Conservation (phyloP, 1,140 invertebrate genomes). For the Macrobrachium nipponense region DNA sequence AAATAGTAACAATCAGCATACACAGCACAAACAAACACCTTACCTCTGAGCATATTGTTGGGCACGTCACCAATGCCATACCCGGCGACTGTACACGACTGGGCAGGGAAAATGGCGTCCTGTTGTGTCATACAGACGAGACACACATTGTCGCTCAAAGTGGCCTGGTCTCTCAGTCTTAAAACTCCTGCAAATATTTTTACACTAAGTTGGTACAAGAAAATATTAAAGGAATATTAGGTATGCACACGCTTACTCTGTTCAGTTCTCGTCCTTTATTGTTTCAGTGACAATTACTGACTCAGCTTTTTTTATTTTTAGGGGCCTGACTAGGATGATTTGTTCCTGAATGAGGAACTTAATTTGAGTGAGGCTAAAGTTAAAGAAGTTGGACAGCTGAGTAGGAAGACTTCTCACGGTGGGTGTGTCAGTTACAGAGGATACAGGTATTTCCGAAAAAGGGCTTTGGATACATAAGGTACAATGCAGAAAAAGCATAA, state of each 20-base stretch:
- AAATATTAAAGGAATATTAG: background rate
- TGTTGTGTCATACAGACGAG: constrained; percentile 69
- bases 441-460: too few relatives aligned
- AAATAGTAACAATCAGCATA: too few relatives aligned
- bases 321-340: too few relatives aligned
- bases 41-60: background rate
- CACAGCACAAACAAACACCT: background rate
- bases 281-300: too few relatives aligned
- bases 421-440: too few relatives aligned
- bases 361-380: background rate
- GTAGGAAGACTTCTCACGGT: background rate
- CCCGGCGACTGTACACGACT: constrained; percentile 66
- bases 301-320: too few relatives aligned
- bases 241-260: background rate
- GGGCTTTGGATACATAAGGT: too few relatives aligned
- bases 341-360: too few relatives aligned
- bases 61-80: constrained; percentile 63
- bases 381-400: background rate
- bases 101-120: constrained; percentile 60
- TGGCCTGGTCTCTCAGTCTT: constrained; percentile 67
- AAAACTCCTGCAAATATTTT: constrained; percentile 23
- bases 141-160: constrained; percentile 66
- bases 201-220: background rate
- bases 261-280: too few relatives aligned
- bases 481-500: too few relatives aligned